phyloP scores from a whole-genome alignment of 2,888 invertebrate genomes.

The Lithophane semibrunnea region DNA sequence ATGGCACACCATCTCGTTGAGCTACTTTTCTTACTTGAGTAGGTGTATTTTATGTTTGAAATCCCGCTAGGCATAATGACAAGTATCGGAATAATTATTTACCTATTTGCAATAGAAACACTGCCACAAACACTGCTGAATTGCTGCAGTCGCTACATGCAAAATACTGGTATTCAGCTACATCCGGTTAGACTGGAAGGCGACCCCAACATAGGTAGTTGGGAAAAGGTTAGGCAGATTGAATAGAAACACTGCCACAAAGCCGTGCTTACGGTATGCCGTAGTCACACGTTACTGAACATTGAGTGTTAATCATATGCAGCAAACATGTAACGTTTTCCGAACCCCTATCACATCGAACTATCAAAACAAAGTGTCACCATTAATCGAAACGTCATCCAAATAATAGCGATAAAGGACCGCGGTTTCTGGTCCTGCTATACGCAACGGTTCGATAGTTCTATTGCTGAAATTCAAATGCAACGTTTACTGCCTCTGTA shows the following conservation, averaged over 20 bases:
- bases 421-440: slow-evolving; percentile 28
- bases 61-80: too few relatives aligned
- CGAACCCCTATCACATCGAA: slow-evolving; percentile 10
- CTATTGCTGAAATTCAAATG: slow-evolving; percentile 25
- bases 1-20: not conserved
- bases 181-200: too few relatives aligned
- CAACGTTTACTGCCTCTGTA: slow-evolving; percentile 23
- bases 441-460: slow-evolving; percentile 44
- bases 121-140: too few relatives aligned
- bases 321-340: slow-evolving; percentile 9
- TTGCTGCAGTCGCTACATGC: too few relatives aligned
- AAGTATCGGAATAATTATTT: not conserved
- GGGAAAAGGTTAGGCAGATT: too few relatives aligned
- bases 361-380: slow-evolving; percentile 28
- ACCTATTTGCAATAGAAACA: too few relatives aligned
- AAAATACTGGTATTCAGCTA: too few relatives aligned
- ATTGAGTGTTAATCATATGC: slow-evolving; percentile 11
- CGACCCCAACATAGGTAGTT: too few relatives aligned
- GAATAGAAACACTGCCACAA: not conserved
- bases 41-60: not conserved
- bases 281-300: slow-evolving; percentile 3
- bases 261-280: not conserved
- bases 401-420: slow-evolving; percentile 33
- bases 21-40: not conserved
- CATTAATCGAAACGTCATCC: slow-evolving; percentile 51